Evolutionary conservation across 2,113 vertebrate genomes (phyloP).

Genomic region (Pangasianodon gigas): DNA sequence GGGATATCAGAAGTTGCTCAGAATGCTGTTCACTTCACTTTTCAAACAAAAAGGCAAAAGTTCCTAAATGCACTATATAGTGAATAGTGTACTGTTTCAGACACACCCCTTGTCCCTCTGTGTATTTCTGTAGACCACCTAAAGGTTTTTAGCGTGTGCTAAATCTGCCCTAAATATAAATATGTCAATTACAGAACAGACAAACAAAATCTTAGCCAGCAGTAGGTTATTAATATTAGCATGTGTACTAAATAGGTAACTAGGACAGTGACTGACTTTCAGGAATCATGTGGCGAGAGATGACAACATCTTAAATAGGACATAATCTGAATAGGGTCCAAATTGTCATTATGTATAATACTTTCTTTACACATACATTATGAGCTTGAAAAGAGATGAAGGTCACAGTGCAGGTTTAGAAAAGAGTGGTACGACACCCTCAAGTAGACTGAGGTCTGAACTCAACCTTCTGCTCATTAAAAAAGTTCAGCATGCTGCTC

Average conservation of each 20-base stretch:
- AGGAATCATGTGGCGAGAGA: not conserved
- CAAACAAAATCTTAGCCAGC: not conserved
- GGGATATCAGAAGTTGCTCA: not conserved
- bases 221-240: not conserved
- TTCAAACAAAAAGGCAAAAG: not conserved
- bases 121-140: not conserved
- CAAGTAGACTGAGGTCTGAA: not conserved
- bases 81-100: not conserved
- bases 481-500: not conserved
- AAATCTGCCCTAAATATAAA: not conserved
- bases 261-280: not conserved
- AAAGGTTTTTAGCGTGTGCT: not conserved
- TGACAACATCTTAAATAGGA: not conserved
- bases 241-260: not conserved
- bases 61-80: too few relatives aligned
- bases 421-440: not conserved
- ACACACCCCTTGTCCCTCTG: not conserved
- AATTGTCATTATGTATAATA: not conserved
- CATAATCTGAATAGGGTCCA: not conserved
- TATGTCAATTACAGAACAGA: not conserved
- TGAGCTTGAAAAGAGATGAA: not conserved
- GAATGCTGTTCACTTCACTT: too few relatives aligned
- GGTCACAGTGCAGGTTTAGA: not conserved
- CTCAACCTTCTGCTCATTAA: not conserved
- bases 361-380: not conserved